Evolutionary conservation across 2,888 invertebrate genomes (phyloP), one percentile per base, ranked within the genome.

Genomic region (Andrena fulva): DNA sequence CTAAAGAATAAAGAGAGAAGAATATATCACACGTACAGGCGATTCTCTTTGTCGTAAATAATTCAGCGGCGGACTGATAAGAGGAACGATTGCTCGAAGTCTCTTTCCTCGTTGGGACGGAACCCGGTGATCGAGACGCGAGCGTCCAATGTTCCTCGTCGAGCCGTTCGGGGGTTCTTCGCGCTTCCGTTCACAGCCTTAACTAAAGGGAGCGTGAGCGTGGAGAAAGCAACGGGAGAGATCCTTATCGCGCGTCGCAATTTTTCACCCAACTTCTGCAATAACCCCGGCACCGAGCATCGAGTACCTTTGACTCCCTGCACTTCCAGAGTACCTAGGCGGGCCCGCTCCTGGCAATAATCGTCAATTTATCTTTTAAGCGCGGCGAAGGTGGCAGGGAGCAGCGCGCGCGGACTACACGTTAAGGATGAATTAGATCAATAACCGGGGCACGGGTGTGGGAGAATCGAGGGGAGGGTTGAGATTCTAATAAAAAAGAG

Each of bases 321-420:
- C 82, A 80, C 82, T 84, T 80, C 77, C 77, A 86, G 24, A 27
- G 81, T 79, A 80, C 73, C 78, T 85, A 79, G 70, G 68, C 86
- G 78, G 78, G 80, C 75, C 84, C 81, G 81, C 79, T 83, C 52
- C 84, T 83, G 87, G 83, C 85, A 87, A 87, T 89, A 87, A 87
- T 89, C 85, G 89, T 89, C 89, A 90, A 89, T 89, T 90, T 87
- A 90, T 87, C 84, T 85, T 42, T 24, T 80, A 83, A 85, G 78
- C 87, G 85, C 77, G 27, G 75, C 74, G 56, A 67, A 74, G 74
- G 54, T 73, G 73, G 62, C 29, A 59, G 79, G 76, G 68, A 64
- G 71, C 56, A 48, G 33, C 16, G 42, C 59, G 78, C 76, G 74
- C 71, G 33, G 72, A 52, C 82, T 82, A 77, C 74, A 63, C 74